phyloP scores from a whole-genome alignment of 2,888 invertebrate species.

The Penaeus monodon region DNA sequence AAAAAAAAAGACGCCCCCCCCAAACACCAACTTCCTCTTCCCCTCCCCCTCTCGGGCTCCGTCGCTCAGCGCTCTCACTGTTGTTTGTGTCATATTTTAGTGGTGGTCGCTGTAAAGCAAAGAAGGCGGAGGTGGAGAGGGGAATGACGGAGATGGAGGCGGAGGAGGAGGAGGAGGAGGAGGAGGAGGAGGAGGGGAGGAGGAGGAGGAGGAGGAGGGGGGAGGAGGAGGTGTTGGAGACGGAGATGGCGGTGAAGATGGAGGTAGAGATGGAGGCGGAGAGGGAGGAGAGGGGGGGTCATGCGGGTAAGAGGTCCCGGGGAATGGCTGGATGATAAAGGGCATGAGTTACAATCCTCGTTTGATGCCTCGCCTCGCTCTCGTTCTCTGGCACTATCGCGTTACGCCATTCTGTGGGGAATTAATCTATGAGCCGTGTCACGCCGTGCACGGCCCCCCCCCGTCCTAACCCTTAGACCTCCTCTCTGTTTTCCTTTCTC shows the following conservation, averaged over 20 bases:
- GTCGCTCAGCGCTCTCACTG: too few relatives aligned
- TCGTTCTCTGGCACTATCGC: too few relatives aligned
- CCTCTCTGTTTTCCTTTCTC: not conserved
- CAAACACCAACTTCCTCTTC: too few relatives aligned
- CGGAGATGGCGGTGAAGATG: not conserved
- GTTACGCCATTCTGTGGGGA: too few relatives aligned
- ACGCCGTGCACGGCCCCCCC: not conserved
- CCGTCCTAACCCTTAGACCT: conserved; percentile 13
- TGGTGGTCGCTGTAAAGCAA: not conserved
- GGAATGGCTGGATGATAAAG: not conserved
- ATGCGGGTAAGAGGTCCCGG: not conserved
- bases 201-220: not conserved
- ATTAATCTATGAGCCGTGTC: not conserved
- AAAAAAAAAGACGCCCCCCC: too few relatives aligned
- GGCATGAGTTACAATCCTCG: not conserved
- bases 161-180: not conserved
- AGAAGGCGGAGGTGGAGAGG: not conserved
- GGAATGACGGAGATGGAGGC: not conserved
- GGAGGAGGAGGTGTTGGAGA: not conserved
- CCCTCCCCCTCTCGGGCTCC: too few relatives aligned
- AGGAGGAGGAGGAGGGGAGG: not conserved
- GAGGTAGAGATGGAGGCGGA: too few relatives aligned
- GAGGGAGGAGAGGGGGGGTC: not conserved
- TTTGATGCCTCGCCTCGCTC: too few relatives aligned
- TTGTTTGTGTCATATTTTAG: too few relatives aligned